A percentile compares a stretch with the other conserved stretches of the same genome.
Conservation (phyloP, 1,140 invertebrate genomes). For the Drosophila navojoa region DNA sequence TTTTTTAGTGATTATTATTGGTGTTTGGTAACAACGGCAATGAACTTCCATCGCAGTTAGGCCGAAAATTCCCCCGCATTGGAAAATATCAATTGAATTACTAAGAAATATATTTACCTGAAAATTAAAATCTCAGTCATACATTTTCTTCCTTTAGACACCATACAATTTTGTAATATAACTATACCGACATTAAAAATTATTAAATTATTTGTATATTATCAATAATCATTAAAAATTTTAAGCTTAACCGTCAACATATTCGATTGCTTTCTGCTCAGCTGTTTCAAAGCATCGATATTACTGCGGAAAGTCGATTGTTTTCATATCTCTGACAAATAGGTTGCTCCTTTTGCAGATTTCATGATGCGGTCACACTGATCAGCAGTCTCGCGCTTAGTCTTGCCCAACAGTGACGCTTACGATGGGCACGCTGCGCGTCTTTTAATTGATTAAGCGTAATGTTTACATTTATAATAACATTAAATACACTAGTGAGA, state of each 20-base stretch:
- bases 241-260: background rate
- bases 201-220: background rate
- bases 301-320: background rate
- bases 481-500: constrained; percentile 2
- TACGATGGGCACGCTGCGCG: constrained; percentile 7
- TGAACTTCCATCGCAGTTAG: constrained; percentile 27
- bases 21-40: constrained; percentile 23
- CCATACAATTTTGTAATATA: background rate
- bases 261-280: background rate
- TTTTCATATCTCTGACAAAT: background rate
- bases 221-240: background rate
- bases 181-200: background rate
- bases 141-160: no score
- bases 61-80: background rate
- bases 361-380: constrained; percentile 19
- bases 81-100: background rate
- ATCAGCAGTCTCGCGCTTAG: constrained; percentile 40
- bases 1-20: constrained; percentile 9
- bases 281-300: background rate
- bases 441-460: constrained; percentile 39
- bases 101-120: background rate
- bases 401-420: constrained; percentile 26
- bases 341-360: background rate
- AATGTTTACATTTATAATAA: constrained; percentile 42
- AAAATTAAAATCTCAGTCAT: background rate